A percentile compares a stretch with the other conserved stretches of the same genome.
Evolutionary conservation across 2,797 vertebrate species (phyloP).

Genomic region (Caiman crocodilus): DNA sequence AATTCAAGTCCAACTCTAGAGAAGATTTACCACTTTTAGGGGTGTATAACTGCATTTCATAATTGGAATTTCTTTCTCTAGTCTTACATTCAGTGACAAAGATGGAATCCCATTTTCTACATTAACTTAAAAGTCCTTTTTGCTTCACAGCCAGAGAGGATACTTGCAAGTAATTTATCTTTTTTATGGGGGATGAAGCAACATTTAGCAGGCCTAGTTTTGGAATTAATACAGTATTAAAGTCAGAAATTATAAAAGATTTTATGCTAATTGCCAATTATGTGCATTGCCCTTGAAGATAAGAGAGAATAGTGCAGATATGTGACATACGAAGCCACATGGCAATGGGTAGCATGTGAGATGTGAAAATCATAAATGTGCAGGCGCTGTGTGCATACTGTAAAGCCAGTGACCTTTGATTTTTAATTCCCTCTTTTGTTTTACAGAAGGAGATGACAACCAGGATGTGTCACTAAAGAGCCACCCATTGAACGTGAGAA

Average conservation of each 20-base stretch:
- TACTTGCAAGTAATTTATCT: neutral
- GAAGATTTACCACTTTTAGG: neutral
- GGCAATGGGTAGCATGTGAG: neutral
- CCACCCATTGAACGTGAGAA: slow-evolving; percentile 26
- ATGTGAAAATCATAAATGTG: neutral
- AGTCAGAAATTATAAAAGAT: neutral
- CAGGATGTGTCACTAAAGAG: slow-evolving; percentile 82
- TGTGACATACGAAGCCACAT: neutral
- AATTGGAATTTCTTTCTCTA: neutral
- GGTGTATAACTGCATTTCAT: neutral
- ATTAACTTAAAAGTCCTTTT: slow-evolving; percentile 20
- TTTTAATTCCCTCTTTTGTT: slow-evolving; percentile 54
- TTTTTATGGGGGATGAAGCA: neutral
- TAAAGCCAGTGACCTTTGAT: neutral
- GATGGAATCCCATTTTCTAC: neutral
- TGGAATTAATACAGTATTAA: slow-evolving; percentile 11
- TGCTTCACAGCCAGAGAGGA: neutral
- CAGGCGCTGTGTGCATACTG: neutral
- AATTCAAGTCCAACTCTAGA: neutral
- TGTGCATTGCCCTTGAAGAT: neutral
- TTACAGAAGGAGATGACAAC: slow-evolving; percentile 86
- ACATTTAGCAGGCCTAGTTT: neutral
- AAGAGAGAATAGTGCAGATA: neutral
- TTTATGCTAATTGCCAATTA: neutral
- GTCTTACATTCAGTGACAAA: neutral